Evolutionary conservation across 53 echinoderm and acorn worm genomes (phyloP), one percentile per base, ranked within the genome.

Genomic region (Temnopleurus reevesii): DNA sequence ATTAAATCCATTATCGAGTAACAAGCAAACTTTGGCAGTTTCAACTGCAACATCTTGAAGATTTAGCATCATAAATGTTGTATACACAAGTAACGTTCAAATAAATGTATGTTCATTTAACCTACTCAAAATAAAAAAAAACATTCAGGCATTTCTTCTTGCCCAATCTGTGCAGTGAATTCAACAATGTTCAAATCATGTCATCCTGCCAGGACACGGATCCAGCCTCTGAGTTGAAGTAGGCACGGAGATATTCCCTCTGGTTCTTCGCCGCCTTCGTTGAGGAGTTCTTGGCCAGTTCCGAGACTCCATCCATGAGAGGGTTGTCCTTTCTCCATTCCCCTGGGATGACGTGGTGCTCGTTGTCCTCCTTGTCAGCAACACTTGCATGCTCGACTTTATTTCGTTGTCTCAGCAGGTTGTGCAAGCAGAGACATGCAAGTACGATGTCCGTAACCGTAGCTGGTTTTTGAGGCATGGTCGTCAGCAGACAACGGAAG

Each of bases 181-280:
- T n/a, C n/a, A n/a, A n/a, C n/a, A 55, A 55, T 9, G 55, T 55
- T 55, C 53, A 89, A 29, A 87, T 66, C 86, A 91, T 91, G 36
- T 51, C 34, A 18, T 46, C 92, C 93, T 12, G 57, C 90, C 31
- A 91, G 45, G 76, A 77, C 3, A 86, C 86, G 19, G 34, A 18
- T 46, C 92, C 93, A 26, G 57, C 90, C 31, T 45, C 46, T 49
- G 79, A 63, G 90, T 90, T 90, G 84, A 24, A 86, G 87, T 86
- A 93, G 29, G 59, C 47, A 47, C 35, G 76, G 86, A 93, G 81
- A 44, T 86, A 90, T 21, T 45, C 81, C 59, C 90, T 79, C 86
- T 79, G 89, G 8, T 51, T 27, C 86, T 83, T 86, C 45, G 54
- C 93, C 36, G 46, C 86, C 29, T 17, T 33, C 44, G 79, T 77